Percentiles rank a stretch among this genome's conserved stretches.
phyloP scores from a whole-genome alignment of 1,140 invertebrate genomes.

The Helicoverpa armigera region DNA sequence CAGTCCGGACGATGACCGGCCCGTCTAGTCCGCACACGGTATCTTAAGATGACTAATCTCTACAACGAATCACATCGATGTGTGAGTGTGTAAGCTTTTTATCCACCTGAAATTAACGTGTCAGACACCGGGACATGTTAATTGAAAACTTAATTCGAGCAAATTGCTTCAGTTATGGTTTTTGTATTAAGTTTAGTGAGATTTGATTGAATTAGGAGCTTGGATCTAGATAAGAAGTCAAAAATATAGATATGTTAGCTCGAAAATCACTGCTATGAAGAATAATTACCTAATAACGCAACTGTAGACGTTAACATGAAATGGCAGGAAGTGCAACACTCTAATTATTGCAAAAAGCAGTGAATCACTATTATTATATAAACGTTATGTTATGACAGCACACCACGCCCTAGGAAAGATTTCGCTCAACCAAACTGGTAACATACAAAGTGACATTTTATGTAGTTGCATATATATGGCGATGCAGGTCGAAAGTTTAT shows the following conservation, averaged over 20 bases:
- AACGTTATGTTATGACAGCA: constrained; percentile 22
- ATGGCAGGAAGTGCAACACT: constrained; percentile 16
- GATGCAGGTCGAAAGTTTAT: constrained; percentile 51
- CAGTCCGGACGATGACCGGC: constrained; percentile 49
- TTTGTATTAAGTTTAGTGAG: not conserved
- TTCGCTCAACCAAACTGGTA: constrained; percentile 1
- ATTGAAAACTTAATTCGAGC: constrained; percentile 17
- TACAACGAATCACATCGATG: not conserved
- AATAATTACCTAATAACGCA: constrained; percentile 11
- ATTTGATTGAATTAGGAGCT: too few relatives aligned
- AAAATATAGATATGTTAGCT: too few relatives aligned
- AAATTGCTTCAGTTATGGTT: not conserved
- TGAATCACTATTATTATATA: constrained; percentile 34
- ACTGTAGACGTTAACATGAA: constrained; percentile 13
- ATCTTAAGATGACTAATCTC: constrained; percentile 41
- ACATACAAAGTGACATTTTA: constrained; percentile 30
- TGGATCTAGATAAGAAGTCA: not conserved
- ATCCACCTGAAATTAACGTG: constrained; percentile 27
- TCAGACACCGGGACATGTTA: constrained; percentile 14
- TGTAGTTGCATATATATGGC: not conserved
- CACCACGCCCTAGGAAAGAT: constrained; percentile 1
- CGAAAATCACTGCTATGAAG: not conserved
- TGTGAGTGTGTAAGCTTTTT: constrained; percentile 24
- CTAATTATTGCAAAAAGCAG: constrained; percentile 1
- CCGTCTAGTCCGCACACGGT: not conserved